These are phyloP conservation scores for Lasioglossum vierecki DNA, from an alignment of 2,888 invertebrate species.

Conservation along the genomic window DNA sequence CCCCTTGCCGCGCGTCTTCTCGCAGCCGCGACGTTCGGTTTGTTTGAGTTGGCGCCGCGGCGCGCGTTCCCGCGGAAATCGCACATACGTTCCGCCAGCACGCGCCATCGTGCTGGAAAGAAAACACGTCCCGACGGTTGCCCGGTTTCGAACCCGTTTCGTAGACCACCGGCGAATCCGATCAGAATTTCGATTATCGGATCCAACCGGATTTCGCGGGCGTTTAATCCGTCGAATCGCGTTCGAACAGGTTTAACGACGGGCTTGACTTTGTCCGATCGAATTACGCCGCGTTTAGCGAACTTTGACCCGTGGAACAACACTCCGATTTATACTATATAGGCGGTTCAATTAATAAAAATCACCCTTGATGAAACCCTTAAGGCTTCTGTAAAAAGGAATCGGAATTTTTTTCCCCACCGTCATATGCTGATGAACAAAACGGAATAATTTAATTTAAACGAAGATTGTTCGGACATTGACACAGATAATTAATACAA, in stretches of 20 bases:
- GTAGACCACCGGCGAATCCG: not conserved
- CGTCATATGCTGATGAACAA: not conserved
- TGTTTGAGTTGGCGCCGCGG: conserved; percentile 72
- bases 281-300: not conserved
- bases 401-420: not conserved
- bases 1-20: conserved; percentile 48
- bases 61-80: conserved; percentile 50
- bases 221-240: not conserved
- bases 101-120: conserved; percentile 44
- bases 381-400: not conserved
- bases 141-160: not conserved
- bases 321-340: no score
- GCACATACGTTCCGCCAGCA: conserved; percentile 44
- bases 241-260: not conserved
- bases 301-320: no score
- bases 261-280: not conserved
- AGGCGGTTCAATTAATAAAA: not conserved
- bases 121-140: conserved; percentile 53
- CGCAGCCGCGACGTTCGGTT: conserved; percentile 58
- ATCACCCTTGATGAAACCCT: not conserved
- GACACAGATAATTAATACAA: not conserved
- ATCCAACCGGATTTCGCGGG: not conserved
- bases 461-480: not conserved
- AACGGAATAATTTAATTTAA: no score
- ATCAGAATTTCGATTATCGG: not conserved